Evolutionary conservation across 2,888 invertebrate genomes (phyloP), one percentile per base, ranked within the genome.

Genomic region (Ganaspis brasiliensis): DNA sequence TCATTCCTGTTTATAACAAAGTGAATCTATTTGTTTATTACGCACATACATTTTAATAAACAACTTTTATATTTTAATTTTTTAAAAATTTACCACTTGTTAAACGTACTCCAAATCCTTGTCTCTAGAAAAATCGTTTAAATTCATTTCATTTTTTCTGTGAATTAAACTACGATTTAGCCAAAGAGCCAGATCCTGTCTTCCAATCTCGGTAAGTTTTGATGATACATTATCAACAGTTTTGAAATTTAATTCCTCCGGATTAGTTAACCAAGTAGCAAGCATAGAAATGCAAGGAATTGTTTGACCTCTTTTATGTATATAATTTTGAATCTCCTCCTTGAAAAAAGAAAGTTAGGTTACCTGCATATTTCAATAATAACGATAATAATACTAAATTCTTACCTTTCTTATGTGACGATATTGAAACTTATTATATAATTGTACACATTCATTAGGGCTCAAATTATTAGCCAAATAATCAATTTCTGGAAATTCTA

Each of bases 181-280:
- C 79, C 79, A 78, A 63, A 73, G 77, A 14, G 81, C 82, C 59
- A 83, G 45, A 79, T 83, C 83, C 31, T 24, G 75, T 19, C 82
- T 77, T 1, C 81, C 82, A 35, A 81, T 82, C 63, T 63, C 9
- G 0, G 71, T 78, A n/a, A 83, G 81, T 24, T 76, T 80, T 1
- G 76, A 56, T 26, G 77, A 79, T 21, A 80, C 77, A 75, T 73
- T 77, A 55, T 80, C 79, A 72, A 78, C 61, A 63, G 57, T 77
- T n/a, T 73, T 75, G 12, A 37, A 79, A 4, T 26, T 35, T 2
- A 56, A 56, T 37, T 79, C 74, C 12, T 76, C 73, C 2, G 79
- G 77, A 76, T 83, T 76, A 12, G 75, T 75, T 10, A 81, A 75
- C 82, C 82, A 83, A 12, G 75, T 63, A 1, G 73, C 37, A 9